phyloP scores from a whole-genome alignment of 2,113 vertebrate species.

The Oplegnathus fasciatus region DNA sequence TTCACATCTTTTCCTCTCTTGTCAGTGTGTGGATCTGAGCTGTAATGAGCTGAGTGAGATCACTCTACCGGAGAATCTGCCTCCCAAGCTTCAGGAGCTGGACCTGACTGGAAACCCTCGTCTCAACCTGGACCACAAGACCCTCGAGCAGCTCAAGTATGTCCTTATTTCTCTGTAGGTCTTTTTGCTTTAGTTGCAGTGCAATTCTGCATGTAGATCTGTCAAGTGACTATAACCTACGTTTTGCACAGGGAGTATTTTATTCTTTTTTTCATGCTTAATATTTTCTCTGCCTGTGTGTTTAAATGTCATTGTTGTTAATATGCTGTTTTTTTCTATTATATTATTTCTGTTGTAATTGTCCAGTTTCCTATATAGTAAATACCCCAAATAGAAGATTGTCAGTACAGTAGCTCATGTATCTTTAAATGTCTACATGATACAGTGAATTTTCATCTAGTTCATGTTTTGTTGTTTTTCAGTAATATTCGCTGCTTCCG shows the following conservation, averaged over 20 bases:
- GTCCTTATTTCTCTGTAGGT: conserved; percentile 4
- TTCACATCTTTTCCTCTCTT: conserved; percentile 37
- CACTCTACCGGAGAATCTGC: conserved; percentile 94
- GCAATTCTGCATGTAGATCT: not conserved
- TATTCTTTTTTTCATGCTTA: not conserved
- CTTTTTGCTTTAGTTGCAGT: not conserved
- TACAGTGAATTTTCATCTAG: conserved; percentile 20
- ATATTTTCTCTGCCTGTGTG: not conserved
- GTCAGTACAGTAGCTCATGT: not conserved
- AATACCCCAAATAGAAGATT: not conserved
- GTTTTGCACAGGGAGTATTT: not conserved
- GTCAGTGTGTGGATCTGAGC: conserved; percentile 97
- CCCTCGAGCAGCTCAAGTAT: conserved; percentile 96
- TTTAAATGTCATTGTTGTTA: not conserved
- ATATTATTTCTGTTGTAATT: not conserved
- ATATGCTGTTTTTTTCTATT: not conserved
- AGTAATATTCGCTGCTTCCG: conserved; percentile 99
- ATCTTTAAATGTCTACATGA: not conserved
- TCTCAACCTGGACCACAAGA: conserved; percentile 94
- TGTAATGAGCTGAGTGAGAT: conserved; percentile 96
- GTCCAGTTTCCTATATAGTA: not conserved
- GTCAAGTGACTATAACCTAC: not conserved
- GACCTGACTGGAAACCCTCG: conserved; percentile 97
- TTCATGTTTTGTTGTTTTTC: conserved; percentile 56
- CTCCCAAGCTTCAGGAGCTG: conserved; percentile 96